A percentile compares a stretch with the other conserved stretches of the same genome.
Conservation (phyloP, 1,140 invertebrate genomes). For the Meloidogyne exigua region DNA sequence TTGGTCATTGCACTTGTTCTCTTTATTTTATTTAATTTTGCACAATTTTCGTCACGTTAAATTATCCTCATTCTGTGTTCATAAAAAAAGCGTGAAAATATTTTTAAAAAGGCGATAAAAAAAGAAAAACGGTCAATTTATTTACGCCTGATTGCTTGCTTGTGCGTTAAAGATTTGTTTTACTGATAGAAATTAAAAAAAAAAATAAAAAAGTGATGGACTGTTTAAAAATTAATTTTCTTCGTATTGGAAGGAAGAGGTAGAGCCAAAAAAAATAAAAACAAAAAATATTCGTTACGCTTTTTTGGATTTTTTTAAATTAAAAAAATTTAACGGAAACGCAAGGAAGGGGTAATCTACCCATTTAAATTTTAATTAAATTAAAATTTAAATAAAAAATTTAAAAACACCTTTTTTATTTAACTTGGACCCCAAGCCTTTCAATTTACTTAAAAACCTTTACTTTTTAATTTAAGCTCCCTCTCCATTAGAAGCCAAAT, state of each 20-base stretch:
- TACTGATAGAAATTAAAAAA: neutral
- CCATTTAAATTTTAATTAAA: no score
- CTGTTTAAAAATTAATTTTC: neutral
- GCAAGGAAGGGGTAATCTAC: no score
- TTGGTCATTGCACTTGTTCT: neutral
- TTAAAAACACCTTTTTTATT: no score
- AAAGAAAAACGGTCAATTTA: slow-evolving; percentile 14
- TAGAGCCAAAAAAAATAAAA: neutral
- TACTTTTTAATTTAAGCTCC: no score
- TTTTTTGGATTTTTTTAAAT: neutral
- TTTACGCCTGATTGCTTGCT: slow-evolving; percentile 18
- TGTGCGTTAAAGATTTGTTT: neutral
- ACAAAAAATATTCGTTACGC: neutral
- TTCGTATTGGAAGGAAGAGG: neutral
- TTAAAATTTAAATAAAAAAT: no score
- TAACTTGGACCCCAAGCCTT: no score
- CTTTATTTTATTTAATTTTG: neutral
- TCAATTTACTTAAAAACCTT: no score
- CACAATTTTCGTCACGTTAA: slow-evolving; percentile 18
- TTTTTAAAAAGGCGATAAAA: slow-evolving; percentile 15
- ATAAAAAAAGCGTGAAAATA: slow-evolving; percentile 21
- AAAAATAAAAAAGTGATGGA: neutral
- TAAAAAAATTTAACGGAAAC: no score
- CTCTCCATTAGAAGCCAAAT: no score
- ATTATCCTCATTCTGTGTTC: slow-evolving; percentile 24